A percentile compares a stretch with the other conserved stretches of the same genome.
Conservation (phyloP, 2,888 invertebrate genomes). For the Microctonus hyperodae region DNA sequence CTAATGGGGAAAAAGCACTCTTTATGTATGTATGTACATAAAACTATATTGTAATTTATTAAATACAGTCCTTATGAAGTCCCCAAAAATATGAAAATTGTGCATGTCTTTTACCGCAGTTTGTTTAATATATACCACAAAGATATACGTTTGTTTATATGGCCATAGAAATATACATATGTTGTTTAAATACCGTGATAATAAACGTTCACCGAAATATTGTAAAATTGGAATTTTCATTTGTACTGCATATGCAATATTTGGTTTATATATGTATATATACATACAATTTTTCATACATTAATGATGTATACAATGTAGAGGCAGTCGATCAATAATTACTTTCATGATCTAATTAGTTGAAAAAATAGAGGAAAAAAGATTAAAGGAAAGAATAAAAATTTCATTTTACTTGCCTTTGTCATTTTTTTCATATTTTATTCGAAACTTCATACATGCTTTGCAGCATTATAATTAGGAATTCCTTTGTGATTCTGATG, state of each 20-base stretch:
- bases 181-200: slow-evolving; percentile 16
- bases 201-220: slow-evolving; percentile 40
- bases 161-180: too few species aligned
- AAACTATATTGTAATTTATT: slow-evolving; percentile 33
- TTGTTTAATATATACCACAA: not conserved
- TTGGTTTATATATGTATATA: slow-evolving; percentile 43
- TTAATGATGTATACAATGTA: not conserved
- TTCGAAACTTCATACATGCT: not conserved
- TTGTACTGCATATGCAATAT: slow-evolving; percentile 42
- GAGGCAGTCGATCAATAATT: not conserved
- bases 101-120: not conserved
- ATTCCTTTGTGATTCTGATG: not conserved
- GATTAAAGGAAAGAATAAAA: too few species aligned
- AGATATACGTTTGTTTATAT: not conserved
- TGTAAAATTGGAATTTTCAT: slow-evolving; percentile 43
- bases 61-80: slow-evolving; percentile 12
- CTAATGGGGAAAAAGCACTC: too few species aligned
- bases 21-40: too few species aligned
- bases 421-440: not conserved
- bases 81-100: slow-evolving; percentile 8
- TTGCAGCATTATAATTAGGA: too few species aligned
- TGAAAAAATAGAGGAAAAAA: not conserved
- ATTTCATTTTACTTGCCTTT: too few species aligned
- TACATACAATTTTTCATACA: slow-evolving; percentile 26
- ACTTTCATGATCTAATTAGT: not conserved